A percentile compares a stretch with the other conserved stretches of the same genome.
Evolutionary conservation across 1,140 invertebrate genomes (phyloP).

Genomic region (Scaptodrosophila lebanonensis): DNA sequence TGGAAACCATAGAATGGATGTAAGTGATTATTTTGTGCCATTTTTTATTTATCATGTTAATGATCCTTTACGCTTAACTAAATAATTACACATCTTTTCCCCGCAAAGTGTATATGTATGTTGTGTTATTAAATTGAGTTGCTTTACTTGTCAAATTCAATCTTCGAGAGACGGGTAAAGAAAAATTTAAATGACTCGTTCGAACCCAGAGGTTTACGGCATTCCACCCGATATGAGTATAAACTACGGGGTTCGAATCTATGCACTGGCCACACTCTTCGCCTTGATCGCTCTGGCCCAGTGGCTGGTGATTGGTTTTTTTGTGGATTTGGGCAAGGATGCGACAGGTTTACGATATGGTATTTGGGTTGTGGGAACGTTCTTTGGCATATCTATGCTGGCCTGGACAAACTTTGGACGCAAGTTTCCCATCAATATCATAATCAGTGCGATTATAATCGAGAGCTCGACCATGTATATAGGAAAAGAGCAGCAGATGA

Average conservation of each 20-base stretch:
- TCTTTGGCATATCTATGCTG: conserved; percentile 33
- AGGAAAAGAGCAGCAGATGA: conserved; percentile 41
- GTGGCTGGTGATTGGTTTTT: conserved; percentile 23
- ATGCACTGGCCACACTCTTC: conserved; percentile 18
- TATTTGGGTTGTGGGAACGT: conserved; percentile 40
- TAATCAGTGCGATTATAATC: conserved; percentile 27
- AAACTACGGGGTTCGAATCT: conserved; percentile 33
- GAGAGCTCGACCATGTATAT: conserved; percentile 51
- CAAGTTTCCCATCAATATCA: conserved; percentile 36
- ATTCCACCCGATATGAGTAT: background rate
- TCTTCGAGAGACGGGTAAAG: background rate
- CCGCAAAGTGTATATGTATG: too few species aligned
- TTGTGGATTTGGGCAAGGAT: background rate
- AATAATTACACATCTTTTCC: too few species aligned
- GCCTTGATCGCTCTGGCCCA: conserved; percentile 25
- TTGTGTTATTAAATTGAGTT: too few species aligned
- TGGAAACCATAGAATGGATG: too few species aligned
- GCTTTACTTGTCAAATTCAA: conserved; percentile 6
- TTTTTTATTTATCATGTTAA: too few species aligned
- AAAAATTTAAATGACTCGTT: background rate
- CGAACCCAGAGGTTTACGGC: conserved; percentile 16
- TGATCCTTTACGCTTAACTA: too few species aligned
- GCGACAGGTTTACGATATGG: conserved; percentile 24
- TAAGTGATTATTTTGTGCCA: too few species aligned
- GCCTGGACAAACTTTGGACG: conserved; percentile 44